phyloP scores from a whole-genome alignment of 2,797 vertebrate species.

The Oceanodroma leucorhoa region DNA sequence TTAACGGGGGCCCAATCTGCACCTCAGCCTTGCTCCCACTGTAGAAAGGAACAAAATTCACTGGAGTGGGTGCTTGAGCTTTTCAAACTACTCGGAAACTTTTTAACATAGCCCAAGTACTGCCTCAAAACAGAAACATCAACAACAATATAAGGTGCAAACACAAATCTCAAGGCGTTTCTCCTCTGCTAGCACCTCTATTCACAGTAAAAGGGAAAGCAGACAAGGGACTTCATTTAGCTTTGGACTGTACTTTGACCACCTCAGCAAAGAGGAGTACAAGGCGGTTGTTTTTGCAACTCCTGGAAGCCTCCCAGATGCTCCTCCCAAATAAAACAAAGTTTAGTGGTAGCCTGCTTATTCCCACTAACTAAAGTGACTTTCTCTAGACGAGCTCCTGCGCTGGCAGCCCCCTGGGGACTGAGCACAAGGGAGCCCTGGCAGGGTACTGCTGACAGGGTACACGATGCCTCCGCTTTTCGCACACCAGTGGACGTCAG shows the following conservation, averaged over 20 bases:
- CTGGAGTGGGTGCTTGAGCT: background rate
- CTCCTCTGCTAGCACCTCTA: background rate
- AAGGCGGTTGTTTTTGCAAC: accelerated
- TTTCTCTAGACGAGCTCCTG: background rate
- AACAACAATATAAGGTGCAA: background rate
- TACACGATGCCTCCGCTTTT: background rate
- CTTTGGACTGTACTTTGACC: background rate
- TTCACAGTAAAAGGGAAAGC: background rate
- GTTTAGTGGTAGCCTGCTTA: background rate
- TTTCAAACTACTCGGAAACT: background rate
- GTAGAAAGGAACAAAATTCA: background rate
- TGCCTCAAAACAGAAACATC: background rate
- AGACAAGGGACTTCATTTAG: background rate
- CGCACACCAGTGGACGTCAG: background rate
- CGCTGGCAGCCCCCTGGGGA: background rate
- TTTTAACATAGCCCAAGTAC: background rate
- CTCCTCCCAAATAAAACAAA: background rate
- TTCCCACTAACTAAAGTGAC: background rate
- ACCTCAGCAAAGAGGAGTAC: background rate
- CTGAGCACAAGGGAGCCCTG: background rate
- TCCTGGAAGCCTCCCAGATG: background rate
- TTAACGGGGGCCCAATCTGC: accelerated
- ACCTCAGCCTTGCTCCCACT: background rate
- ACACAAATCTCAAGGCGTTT: background rate
- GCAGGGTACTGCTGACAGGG: background rate